Evolutionary conservation across 2,113 vertebrate species (phyloP).

Genomic region (Antechinus flavipes): DNA sequence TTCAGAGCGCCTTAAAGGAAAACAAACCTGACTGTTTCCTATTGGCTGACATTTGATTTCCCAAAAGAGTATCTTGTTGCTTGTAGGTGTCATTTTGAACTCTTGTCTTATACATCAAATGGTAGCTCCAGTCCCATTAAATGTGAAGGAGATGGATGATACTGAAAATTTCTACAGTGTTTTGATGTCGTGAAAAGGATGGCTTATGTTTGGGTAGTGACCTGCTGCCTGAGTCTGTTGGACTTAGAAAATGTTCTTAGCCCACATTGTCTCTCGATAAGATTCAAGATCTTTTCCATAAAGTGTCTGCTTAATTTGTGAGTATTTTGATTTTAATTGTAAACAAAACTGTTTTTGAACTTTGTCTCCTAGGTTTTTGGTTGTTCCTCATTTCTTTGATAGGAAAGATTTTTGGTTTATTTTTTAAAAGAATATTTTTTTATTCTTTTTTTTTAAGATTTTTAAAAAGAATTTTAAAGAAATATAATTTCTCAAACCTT

Average conservation of each 20-base stretch:
- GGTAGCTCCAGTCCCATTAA: background rate
- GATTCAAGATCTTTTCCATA: background rate
- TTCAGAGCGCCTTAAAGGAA: background rate
- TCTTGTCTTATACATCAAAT: conserved; percentile 4
- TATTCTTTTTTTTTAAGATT: too few species aligned
- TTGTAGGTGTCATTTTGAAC: conserved; percentile 14
- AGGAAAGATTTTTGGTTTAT: conserved; percentile 29
- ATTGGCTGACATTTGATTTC: background rate
- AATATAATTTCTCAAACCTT: conserved; percentile 54
- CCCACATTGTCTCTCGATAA: background rate
- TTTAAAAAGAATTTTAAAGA: conserved; percentile 26
- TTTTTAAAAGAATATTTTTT: background rate
- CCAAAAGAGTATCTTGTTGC: conserved; percentile 3
- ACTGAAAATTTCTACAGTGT: background rate
- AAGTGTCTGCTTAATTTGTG: background rate
- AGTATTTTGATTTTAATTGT: background rate
- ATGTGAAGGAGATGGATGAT: background rate
- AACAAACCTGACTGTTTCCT: background rate
- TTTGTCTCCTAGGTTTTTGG: background rate
- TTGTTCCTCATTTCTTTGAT: conserved; percentile 34
- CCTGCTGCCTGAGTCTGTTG: background rate
- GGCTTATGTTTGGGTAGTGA: background rate
- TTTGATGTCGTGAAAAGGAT: background rate
- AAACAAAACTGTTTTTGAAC: conserved; percentile 12
- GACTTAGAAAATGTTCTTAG: background rate